These are phyloP conservation scores for Drosophila punjabiensis DNA, from an alignment of 1,140 invertebrate species.

Conservation along the genomic window DNA sequence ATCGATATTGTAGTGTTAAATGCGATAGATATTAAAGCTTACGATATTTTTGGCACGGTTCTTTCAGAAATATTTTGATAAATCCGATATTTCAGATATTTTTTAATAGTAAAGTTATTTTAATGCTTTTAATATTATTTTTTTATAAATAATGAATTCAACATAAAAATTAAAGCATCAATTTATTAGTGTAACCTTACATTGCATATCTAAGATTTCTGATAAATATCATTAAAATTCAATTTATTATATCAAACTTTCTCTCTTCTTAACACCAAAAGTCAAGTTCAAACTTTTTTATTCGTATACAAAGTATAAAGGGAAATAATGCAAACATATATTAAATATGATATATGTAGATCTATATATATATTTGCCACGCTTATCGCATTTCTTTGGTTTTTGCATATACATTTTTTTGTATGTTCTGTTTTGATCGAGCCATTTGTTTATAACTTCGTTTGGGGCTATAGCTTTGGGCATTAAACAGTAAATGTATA, in stretches of 20 bases:
- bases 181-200: too few relatives aligned
- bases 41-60: too few relatives aligned
- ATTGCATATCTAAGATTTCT: too few relatives aligned
- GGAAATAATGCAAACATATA: background rate
- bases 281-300: background rate
- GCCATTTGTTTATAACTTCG: constrained; percentile 23
- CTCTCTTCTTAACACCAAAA: background rate
- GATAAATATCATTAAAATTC: too few relatives aligned
- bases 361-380: background rate
- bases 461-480: background rate
- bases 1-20: too few relatives aligned
- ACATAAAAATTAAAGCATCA: too few relatives aligned
- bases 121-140: too few relatives aligned
- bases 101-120: too few relatives aligned
- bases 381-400: constrained; percentile 5
- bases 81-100: too few relatives aligned
- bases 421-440: constrained; percentile 28
- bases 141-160: too few relatives aligned
- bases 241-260: background rate
- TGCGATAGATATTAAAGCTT: too few relatives aligned
- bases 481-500: constrained; percentile 1
- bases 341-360: background rate
- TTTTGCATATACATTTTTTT: constrained; percentile 7
- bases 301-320: background rate
- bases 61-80: too few relatives aligned